phyloP scores from a whole-genome alignment of 2,888 invertebrate species.

The Lissonota sp. region DNA sequence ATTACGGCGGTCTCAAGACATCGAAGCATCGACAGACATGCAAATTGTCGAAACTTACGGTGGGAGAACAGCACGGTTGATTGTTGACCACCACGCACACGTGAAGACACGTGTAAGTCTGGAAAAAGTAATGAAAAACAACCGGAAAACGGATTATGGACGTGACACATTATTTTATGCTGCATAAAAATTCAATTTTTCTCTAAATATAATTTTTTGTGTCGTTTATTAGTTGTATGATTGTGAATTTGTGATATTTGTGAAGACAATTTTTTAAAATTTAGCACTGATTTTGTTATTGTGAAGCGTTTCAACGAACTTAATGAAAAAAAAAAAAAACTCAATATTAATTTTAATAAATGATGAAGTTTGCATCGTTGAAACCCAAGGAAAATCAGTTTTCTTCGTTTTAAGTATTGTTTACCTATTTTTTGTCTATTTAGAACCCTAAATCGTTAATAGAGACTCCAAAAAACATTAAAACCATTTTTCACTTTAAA shows the following conservation, averaged over 20 bases:
- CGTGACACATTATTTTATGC: conserved; percentile 10
- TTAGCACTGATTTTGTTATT: background rate
- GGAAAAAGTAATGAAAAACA: conserved; percentile 83
- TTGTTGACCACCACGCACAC: conserved; percentile 94
- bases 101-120: conserved; percentile 96
- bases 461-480: too few relatives aligned
- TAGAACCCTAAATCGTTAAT: too few relatives aligned
- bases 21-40: conserved; percentile 45
- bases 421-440: too few relatives aligned
- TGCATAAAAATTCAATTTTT: background rate
- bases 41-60: conserved; percentile 86
- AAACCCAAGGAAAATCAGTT: too few relatives aligned
- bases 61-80: conserved; percentile 92
- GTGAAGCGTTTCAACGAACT: too few relatives aligned
- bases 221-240: background rate
- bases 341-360: too few relatives aligned
- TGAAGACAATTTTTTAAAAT: conserved; percentile 12
- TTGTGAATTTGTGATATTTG: too few relatives aligned
- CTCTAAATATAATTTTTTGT: background rate
- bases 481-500: too few relatives aligned
- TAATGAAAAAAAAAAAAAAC: too few relatives aligned
- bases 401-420: too few relatives aligned
- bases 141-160: conserved; percentile 69
- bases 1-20: conserved; percentile 12
- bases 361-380: too few relatives aligned